A percentile compares a stretch with the other conserved stretches of the same genome.
Conservation (phyloP, 1,140 invertebrate species). For the Pogonus chalceus region DNA sequence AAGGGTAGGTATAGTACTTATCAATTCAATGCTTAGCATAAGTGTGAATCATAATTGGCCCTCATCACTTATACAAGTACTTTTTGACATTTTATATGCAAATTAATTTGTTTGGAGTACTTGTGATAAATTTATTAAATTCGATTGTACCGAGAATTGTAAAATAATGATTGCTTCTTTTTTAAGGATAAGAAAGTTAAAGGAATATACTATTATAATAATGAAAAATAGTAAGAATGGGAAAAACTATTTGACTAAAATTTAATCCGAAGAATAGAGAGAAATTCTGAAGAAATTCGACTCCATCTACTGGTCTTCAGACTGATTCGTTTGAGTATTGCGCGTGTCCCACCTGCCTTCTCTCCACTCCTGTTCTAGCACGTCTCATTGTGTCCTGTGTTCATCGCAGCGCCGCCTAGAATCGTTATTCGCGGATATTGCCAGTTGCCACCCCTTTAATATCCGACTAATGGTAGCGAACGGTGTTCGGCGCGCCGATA, state of each 20-base stretch:
- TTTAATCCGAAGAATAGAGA: no score
- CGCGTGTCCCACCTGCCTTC: not conserved
- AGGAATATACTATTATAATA: no score
- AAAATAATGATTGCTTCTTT: no score
- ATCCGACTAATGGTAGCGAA: slow-evolving; percentile 7
- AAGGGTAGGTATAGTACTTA: slow-evolving; percentile 3
- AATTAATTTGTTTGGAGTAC: slow-evolving; percentile 2
- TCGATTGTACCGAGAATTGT: no score
- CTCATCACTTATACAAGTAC: not conserved
- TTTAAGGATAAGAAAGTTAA: no score
- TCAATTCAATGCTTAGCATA: not conserved
- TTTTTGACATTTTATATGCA: not conserved
- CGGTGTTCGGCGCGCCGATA: not conserved
- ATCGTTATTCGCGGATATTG: slow-evolving; percentile 7
- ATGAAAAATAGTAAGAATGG: no score
- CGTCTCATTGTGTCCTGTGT: not conserved
- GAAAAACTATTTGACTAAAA: no score
- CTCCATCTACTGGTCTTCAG: no score
- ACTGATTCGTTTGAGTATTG: no score
- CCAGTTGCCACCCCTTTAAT: slow-evolving; percentile 6
- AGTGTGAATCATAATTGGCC: slow-evolving; percentile 3
- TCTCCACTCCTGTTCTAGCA: not conserved
- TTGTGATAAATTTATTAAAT: no score
- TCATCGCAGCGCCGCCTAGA: not conserved
- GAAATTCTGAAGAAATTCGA: no score